Evolutionary conservation across 2,113 vertebrate species (phyloP), one percentile per base, ranked within the genome.

Genomic region (Grus americana): DNA sequence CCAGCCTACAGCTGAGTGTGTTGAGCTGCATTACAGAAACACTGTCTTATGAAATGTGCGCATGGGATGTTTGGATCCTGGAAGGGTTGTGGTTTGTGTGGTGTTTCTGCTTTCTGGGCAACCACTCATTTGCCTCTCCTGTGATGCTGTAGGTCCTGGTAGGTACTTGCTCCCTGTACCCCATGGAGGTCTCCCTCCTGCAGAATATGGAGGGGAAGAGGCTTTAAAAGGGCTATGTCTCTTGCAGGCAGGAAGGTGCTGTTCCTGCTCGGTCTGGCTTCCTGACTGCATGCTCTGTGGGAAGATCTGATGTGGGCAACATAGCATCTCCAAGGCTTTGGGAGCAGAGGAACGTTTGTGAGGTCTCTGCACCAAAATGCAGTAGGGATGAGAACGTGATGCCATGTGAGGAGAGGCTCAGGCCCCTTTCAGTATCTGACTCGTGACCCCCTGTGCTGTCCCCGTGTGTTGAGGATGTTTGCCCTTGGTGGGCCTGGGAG

Each of bases 31-130:
- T 19, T 30, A 57, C 3, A 15, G 66, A 82, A 90, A 79, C n/a
- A 27, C n/a, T 86, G 17, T 24, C 38, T 58, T 29, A 50, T 5
- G 12, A 59, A 75, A 47, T 36, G 42, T 0, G 0, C 63, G n/a
- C 29, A 20, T 44, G 57, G 40, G 82, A 36, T 66, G 40, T 74
- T 87, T 87, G 70, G 34, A 36, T 85, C 58, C n/a, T 85, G 62
- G 29, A 40, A 72, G 29, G 49, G 44, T 34, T 1, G 0, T 49
- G 62, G 22, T 65, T 40, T 79, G 40, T 59, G 49, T 72, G 17
- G 62, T 23, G 24, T 27, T 62, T 52, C 57, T 90, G 61, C 57
- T 87, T 50, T 34, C 47, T 58, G 40, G 76, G 57, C 78, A 65
- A 6, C 47, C 71, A 22, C 17, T 80, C 1, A 1, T 71, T 50